These are phyloP conservation scores for Entomyzon cyanotis DNA, from an alignment of 2,113 vertebrate genomes.

Conservation along the genomic window DNA sequence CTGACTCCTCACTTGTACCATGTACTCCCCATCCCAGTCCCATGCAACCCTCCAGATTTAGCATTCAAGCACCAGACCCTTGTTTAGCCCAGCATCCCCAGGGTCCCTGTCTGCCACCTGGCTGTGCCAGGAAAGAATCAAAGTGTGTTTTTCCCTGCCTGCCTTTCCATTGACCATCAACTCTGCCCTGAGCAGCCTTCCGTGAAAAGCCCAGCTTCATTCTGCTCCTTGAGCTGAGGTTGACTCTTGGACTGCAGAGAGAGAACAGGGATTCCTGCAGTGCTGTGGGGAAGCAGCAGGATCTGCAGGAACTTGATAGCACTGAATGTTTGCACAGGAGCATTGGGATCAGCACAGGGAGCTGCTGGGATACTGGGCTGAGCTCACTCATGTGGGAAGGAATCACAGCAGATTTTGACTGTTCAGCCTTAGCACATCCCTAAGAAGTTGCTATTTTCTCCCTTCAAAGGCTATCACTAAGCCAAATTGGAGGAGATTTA, in stretches of 20 bases:
- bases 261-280: rapidly evolving
- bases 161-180: neutral
- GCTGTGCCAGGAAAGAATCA: neutral
- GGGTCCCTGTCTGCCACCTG: neutral
- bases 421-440: neutral
- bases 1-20: neutral
- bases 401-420: conserved; percentile 10
- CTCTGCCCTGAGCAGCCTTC: neutral
- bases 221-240: neutral
- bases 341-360: neutral
- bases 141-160: neutral
- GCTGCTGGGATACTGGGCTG: neutral
- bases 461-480: conserved; percentile 23
- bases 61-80: neutral
- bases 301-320: neutral
- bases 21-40: neutral
- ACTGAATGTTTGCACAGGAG: neutral
- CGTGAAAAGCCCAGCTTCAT: neutral
- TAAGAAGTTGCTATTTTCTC: conserved; percentile 51
- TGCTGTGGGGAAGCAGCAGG: neutral
- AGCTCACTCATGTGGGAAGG: neutral
- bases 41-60: neutral
- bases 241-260: neutral
- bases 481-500: conserved; percentile 47
- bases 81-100: neutral